A percentile compares a stretch with the other conserved stretches of the same genome.
Conservation (phyloP, 1,140 invertebrate species). For the Octopus sinensis region DNA sequence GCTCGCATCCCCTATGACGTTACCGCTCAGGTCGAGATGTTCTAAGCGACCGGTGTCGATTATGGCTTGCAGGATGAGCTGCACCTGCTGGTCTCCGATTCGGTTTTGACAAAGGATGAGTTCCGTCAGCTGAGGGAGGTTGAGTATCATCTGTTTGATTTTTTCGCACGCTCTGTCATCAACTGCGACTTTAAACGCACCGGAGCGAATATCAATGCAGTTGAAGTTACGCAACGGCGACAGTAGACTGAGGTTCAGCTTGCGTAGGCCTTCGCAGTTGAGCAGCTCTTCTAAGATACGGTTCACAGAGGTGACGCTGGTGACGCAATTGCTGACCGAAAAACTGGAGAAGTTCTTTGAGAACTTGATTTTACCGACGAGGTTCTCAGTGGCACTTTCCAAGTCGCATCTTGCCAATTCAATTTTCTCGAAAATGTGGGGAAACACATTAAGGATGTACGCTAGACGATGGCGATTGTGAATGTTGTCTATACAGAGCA, state of each 20-base stretch:
- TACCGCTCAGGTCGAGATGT: conserved; percentile 31
- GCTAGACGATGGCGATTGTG: conserved; percentile 30
- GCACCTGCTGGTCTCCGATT: conserved; percentile 24
- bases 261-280: conserved; percentile 2
- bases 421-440: conserved; percentile 25
- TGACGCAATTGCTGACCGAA: conserved; percentile 27
- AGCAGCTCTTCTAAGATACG: conserved; percentile 6
- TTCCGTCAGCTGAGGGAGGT: conserved; percentile 16
- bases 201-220: conserved; percentile 22
- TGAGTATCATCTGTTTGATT: conserved; percentile 22
- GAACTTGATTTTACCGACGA: conserved; percentile 19
- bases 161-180: conserved; percentile 10
- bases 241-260: conserved; percentile 26
- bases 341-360: conserved; percentile 20
- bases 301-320: conserved; percentile 18
- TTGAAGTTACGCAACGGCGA: conserved; percentile 27
- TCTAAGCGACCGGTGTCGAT: conserved; percentile 15
- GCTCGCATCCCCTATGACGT: conserved; percentile 27
- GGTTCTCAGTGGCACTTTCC: conserved; percentile 19
- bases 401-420: conserved; percentile 29
- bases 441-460: conserved; percentile 31
- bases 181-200: conserved; percentile 24
- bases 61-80: conserved; percentile 18
- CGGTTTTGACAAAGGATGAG: conserved; percentile 29
- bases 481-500: conserved; percentile 30